Evolutionary conservation across 2,113 vertebrate species (phyloP).

Genomic region (Promerops cafer): DNA sequence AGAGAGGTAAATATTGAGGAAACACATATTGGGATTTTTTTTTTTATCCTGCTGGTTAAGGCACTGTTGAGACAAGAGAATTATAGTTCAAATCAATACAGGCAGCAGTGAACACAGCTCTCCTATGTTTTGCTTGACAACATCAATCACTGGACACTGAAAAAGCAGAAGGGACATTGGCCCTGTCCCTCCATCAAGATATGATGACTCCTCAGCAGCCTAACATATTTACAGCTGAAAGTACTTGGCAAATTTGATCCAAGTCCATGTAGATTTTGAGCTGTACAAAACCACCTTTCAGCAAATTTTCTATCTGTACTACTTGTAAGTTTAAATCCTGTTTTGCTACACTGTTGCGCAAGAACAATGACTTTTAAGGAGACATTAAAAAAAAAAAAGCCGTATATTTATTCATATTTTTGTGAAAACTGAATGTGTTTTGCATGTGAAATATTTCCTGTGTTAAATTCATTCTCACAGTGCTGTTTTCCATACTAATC

Average conservation of each 20-base stretch:
- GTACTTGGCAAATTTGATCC: background rate
- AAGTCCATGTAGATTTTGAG: background rate
- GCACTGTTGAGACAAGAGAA: background rate
- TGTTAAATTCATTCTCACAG: background rate
- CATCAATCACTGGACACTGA: background rate
- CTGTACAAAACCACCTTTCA: background rate
- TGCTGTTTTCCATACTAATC: conserved; percentile 18
- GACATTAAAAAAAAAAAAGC: background rate
- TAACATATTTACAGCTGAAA: background rate
- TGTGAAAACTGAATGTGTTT: background rate
- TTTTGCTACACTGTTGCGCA: background rate
- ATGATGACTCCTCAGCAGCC: background rate
- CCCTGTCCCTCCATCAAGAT: background rate
- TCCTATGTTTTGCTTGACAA: background rate
- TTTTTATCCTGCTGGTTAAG: background rate
- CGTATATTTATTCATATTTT: background rate
- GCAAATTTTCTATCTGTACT: background rate
- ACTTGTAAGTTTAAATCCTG: background rate
- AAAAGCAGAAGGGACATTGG: background rate
- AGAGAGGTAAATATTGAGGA: background rate
- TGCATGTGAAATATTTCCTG: conserved; percentile 11
- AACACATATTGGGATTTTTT: background rate
- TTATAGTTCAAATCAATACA: background rate
- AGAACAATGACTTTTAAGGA: background rate
- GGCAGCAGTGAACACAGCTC: background rate